Conservation (phyloP, 2,888 invertebrate species). For the Furcula furcula region DNA sequence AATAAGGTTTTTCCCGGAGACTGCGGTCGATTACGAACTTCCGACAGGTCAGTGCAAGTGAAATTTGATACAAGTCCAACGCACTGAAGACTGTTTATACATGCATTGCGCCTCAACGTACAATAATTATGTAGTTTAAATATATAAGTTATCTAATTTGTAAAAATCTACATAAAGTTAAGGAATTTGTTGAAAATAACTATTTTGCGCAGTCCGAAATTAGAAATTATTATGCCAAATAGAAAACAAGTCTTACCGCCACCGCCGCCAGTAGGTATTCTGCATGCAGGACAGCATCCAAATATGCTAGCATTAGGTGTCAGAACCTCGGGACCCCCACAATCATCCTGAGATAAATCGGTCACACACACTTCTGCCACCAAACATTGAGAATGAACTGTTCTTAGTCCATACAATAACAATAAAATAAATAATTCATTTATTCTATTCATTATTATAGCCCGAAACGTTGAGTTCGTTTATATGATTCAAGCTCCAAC, state of each 20-base stretch:
- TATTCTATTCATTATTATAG: slow-evolving; percentile 16
- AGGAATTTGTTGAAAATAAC: too few species aligned
- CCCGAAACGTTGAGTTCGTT: slow-evolving; percentile 11
- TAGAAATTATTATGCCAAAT: too few species aligned
- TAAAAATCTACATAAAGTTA: too few species aligned
- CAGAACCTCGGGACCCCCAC: slow-evolving; percentile 40
- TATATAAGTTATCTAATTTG: too few species aligned
- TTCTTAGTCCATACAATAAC: slow-evolving; percentile 14
- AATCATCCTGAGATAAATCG: slow-evolving; percentile 51
- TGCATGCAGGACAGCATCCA: slow-evolving; percentile 74
- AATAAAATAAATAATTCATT: slow-evolving; percentile 21
- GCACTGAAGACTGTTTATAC: not conserved
- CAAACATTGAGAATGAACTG: slow-evolving; percentile 45
- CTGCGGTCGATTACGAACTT: slow-evolving; percentile 38
- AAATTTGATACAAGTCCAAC: slow-evolving; percentile 28
- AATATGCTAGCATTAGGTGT: slow-evolving; percentile 46
- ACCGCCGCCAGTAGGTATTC: slow-evolving; percentile 10
- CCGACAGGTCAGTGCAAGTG: slow-evolving; percentile 33
- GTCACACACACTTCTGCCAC: slow-evolving; percentile 59
- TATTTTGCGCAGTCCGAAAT: too few species aligned
- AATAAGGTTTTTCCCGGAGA: slow-evolving; percentile 51
- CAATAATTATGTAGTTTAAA: too few species aligned
- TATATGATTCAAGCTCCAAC: slow-evolving; percentile 27
- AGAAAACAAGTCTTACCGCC: too few species aligned
- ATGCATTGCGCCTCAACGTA: too few species aligned